Percentiles rank a stretch among this genome's conserved stretches.
Conservation (phyloP, 2,888 invertebrate genomes). For the Pseudococcus longispinus region DNA sequence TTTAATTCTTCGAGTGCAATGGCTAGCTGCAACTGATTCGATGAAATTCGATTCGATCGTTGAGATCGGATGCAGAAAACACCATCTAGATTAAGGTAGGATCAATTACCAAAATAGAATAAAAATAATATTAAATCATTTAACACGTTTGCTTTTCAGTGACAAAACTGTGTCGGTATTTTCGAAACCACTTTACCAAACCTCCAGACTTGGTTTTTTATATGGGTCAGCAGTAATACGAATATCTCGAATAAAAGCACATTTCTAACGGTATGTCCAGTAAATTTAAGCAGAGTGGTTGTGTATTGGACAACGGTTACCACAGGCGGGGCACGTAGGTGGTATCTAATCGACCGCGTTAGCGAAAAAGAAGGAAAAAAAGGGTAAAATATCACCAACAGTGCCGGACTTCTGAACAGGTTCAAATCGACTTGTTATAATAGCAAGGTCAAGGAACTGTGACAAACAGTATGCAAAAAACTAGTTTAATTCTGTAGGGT, state of each 20-base stretch:
- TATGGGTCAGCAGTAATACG: conserved; percentile 39
- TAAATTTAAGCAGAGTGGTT: conserved; percentile 32
- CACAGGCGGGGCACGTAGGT: conserved; percentile 33
- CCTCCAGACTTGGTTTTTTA: neutral
- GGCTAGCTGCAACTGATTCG: no score
- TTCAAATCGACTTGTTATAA: conserved; percentile 32
- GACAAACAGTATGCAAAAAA: conserved; percentile 30
- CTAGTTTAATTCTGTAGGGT: conserved; percentile 30
- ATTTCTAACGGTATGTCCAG: conserved; percentile 48
- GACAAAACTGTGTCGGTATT: neutral
- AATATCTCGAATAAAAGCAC: conserved; percentile 16
- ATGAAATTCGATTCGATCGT: neutral
- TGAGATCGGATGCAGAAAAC: neutral
- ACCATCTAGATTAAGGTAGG: neutral
- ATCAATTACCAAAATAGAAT: neutral
- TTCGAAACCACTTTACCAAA: neutral
- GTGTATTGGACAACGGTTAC: conserved; percentile 22
- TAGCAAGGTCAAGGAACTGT: conserved; percentile 38
- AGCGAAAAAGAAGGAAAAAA: conserved; percentile 5
- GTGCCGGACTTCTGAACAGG: conserved; percentile 33
- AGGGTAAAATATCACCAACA: neutral
- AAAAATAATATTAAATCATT: neutral
- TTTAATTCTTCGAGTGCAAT: neutral
- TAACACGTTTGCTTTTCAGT: neutral
- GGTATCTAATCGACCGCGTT: conserved; percentile 43